These are phyloP conservation scores for Chlamydotis undulata DNA, from an alignment of 2,113 vertebrate species.

Conservation along the genomic window DNA sequence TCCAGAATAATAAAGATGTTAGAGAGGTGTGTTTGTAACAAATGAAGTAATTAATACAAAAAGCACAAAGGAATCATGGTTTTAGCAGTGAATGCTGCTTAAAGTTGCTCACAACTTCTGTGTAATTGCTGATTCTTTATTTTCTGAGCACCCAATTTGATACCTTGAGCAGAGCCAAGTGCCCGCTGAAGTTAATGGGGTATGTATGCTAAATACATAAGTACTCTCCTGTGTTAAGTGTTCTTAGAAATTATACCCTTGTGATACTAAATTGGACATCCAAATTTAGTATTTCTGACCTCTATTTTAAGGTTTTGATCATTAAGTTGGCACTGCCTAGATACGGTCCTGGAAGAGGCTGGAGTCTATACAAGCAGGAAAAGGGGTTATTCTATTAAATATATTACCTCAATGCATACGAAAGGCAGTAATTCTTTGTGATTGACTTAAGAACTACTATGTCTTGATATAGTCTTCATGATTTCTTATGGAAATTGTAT, in stretches of 20 bases:
- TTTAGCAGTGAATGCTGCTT: neutral
- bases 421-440: neutral
- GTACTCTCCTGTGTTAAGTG: neutral
- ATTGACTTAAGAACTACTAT: neutral
- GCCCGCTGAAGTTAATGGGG: neutral
- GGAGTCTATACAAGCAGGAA: neutral
- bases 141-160: neutral
- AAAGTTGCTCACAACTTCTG: neutral
- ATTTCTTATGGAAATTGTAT: neutral
- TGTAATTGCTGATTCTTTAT: neutral
- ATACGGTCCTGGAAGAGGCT: neutral
- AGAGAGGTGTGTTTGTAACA: neutral
- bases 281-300: neutral
- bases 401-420: neutral
- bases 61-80: neutral
- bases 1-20: neutral
- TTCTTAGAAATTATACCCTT: neutral
- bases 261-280: neutral
- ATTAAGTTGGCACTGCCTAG: neutral
- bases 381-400: neutral
- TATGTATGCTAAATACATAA: neutral
- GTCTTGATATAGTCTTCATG: neutral
- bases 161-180: neutral
- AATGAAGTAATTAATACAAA: neutral
- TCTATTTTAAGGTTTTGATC: neutral